These are phyloP conservation scores for Oryzias woworae DNA, from an alignment of 2,113 vertebrate genomes.

Conservation along the genomic window DNA sequence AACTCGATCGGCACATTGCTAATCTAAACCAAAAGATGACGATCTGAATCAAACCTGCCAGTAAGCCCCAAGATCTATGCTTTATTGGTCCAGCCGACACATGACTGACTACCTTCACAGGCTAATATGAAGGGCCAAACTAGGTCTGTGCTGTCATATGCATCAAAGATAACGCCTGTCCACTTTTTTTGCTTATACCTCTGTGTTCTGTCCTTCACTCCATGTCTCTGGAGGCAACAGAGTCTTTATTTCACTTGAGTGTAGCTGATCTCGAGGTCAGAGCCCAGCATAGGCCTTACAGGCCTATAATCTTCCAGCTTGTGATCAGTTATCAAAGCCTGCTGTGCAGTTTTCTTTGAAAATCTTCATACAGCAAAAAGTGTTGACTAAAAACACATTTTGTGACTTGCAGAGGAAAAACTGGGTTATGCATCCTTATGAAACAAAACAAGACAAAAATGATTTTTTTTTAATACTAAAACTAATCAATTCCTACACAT, in stretches of 20 bases:
- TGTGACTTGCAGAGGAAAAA: too few species aligned
- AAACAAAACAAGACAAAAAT: too few species aligned
- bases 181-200: conserved; percentile 1
- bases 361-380: conserved; percentile 37
- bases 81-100: conserved; percentile 38
- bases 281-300: conserved; percentile 32
- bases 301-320: conserved; percentile 54
- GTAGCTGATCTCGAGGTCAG: conserved; percentile 53
- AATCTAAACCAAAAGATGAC: too few species aligned
- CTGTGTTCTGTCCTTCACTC: not conserved
- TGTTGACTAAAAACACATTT: conserved; percentile 12
- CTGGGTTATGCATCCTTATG: too few species aligned
- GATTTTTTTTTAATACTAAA: too few species aligned
- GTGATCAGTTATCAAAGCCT: conserved; percentile 66
- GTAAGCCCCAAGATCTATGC: conserved; percentile 23
- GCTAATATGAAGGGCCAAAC: conserved; percentile 47
- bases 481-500: too few species aligned
- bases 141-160: conserved; percentile 25
- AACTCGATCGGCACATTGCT: too few species aligned
- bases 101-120: conserved; percentile 42
- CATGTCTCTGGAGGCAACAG: conserved; percentile 30
- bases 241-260: conserved; percentile 53
- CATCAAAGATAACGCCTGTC: conserved; percentile 47
- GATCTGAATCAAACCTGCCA: too few species aligned
- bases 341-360: conserved; percentile 20